Percentiles rank a stretch among this genome's conserved stretches.
Conservation (phyloP, 53 echinoderm and acorn worm genomes). For the Temnopleurus reevesii region DNA sequence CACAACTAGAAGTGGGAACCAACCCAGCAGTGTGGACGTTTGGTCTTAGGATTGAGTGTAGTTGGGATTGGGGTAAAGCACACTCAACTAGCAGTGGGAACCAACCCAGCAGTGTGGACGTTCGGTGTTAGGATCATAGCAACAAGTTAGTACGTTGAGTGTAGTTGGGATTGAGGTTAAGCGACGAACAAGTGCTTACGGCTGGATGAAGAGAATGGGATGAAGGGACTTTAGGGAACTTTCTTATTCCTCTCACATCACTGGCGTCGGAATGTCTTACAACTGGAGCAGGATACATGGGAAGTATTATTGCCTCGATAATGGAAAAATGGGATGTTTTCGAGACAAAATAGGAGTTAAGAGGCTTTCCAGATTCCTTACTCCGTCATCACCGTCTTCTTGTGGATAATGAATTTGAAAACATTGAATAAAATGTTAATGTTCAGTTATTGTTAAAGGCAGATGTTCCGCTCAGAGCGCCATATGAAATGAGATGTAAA, state of each 20-base stretch:
- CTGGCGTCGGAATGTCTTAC: background rate
- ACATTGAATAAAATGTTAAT: too few relatives aligned
- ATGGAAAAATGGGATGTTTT: too few relatives aligned
- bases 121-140: background rate
- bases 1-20: constrained; percentile 14
- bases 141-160: constrained; percentile 1
- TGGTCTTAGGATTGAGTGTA: too few relatives aligned
- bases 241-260: background rate
- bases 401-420: too few relatives aligned
- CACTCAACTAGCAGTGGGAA: too few relatives aligned
- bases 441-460: too few relatives aligned
- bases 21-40: background rate
- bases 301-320: too few relatives aligned
- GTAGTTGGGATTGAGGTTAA: constrained; percentile 27
- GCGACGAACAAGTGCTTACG: constrained; percentile 13
- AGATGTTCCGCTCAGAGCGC: too few relatives aligned
- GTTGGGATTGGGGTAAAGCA: constrained; percentile 13
- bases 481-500: too few relatives aligned
- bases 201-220: background rate
- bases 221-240: background rate
- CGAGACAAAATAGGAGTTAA: too few relatives aligned
- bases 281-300: background rate
- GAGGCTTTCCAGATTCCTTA: too few relatives aligned
- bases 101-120: background rate
- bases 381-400: too few relatives aligned